Evolutionary conservation across 1,140 invertebrate species (phyloP), one percentile per base, ranked within the genome.

Genomic region (Oscheius sp.): DNA sequence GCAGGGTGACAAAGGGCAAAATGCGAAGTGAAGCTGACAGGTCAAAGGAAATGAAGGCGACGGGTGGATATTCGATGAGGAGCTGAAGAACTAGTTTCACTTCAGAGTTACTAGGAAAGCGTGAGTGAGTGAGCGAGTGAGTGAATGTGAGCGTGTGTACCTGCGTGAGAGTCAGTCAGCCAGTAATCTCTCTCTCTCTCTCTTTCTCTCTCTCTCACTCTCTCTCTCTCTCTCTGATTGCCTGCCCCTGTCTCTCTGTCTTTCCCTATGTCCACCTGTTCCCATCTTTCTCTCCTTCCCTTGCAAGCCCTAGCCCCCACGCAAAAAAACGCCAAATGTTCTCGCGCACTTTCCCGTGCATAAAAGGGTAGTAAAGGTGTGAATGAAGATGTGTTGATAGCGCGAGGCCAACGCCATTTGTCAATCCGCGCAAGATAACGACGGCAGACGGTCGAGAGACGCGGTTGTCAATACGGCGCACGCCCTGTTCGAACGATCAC

Each of bases 291-390:
- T 42, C 38, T 42, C n/a, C 10, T 42, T n/a, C 38, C 38, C 38
- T 10, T n/a, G 38, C 10, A 42, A 42, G n/a, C 38, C 38, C n/a
- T 42, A 42, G 38, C 10, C 38, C n/a, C 10, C 38, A 10, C 10
- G 38, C 10, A 42, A 10, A 10, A 10, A 42, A 42, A 10, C n/a
- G 10, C 38, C 38, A n/a, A 10, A 10, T 10, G 38, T 42, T 10
- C n/a, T 42, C 10, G n/a, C n/a, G 10, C 38, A 42, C 38, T 42
- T n/a, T 42, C 38, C 38, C n/a, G 10, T n/a, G 10, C 38, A 10
- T 42, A n/a, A 42, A n/a, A 26, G 15, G 49, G 28, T 23, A 55
- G 49, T 55, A 55, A 55, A 55, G 49, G 49, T 55, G 49, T 55
- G 49, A 55, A 55, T 55, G 15, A 26, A 55, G 49, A 55, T 55